These are phyloP conservation scores for Lethrus apterus DNA, from an alignment of 1,140 invertebrate genomes.

Conservation along the genomic window DNA sequence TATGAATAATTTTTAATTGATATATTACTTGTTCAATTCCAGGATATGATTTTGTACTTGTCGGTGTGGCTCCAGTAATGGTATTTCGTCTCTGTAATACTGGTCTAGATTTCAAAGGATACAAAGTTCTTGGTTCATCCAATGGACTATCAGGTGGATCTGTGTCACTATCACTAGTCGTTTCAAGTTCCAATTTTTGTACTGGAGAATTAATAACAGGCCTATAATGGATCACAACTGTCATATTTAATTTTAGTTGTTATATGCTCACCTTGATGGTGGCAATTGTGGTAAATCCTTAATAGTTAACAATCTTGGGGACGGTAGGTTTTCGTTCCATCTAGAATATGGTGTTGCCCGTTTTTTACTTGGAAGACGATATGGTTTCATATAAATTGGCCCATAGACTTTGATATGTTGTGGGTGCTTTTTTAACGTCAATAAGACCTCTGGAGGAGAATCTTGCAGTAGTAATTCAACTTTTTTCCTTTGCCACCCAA, in stretches of 20 bases:
- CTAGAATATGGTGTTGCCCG: conserved; percentile 54
- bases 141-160: conserved; percentile 38
- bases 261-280: conserved; percentile 45
- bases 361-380: conserved; percentile 68
- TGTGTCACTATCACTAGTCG: conserved; percentile 33
- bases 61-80: conserved; percentile 76
- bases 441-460: conserved; percentile 68
- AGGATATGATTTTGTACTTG: conserved; percentile 54
- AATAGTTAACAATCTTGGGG: conserved; percentile 57
- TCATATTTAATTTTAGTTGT: background rate
- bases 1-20: background rate
- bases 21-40: conserved; percentile 56
- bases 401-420: conserved; percentile 76
- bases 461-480: conserved; percentile 71
- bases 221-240: conserved; percentile 22
- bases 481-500: conserved; percentile 79
- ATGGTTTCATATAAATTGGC: conserved; percentile 74
- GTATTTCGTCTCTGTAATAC: conserved; percentile 75
- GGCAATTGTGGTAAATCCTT: conserved; percentile 54
- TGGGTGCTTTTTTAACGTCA: conserved; percentile 79
- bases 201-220: conserved; percentile 18
- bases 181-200: conserved; percentile 27
- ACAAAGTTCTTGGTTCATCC: conserved; percentile 48
- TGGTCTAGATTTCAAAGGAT: conserved; percentile 66
- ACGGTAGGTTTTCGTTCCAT: conserved; percentile 60